phyloP scores from a whole-genome alignment of 1,140 invertebrate genomes.

The Rhynchophorus ferrugineus region DNA sequence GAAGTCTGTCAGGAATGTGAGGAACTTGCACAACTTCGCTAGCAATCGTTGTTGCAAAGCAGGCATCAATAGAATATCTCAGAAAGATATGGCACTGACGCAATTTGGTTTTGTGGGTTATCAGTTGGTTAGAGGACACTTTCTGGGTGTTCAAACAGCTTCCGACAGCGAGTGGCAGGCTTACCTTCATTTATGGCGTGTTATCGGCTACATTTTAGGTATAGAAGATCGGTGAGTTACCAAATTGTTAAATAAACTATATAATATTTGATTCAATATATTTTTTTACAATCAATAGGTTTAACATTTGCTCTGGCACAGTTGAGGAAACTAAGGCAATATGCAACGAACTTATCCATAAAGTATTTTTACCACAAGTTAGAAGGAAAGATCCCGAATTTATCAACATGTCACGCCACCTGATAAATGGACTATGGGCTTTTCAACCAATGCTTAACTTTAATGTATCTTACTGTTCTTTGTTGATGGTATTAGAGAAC shows the following conservation, averaged over 20 bases:
- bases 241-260: background rate
- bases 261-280: background rate
- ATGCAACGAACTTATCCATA: slow-evolving; percentile 30
- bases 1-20: slow-evolving; percentile 60
- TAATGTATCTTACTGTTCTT: slow-evolving; percentile 16
- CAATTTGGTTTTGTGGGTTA: slow-evolving; percentile 83
- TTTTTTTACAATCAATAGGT: slow-evolving; percentile 30
- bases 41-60: slow-evolving; percentile 44
- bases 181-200: slow-evolving; percentile 76
- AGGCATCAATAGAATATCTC: slow-evolving; percentile 50
- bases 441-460: slow-evolving; percentile 29
- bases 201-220: slow-evolving; percentile 71
- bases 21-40: slow-evolving; percentile 55
- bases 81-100: slow-evolving; percentile 77
- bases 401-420: slow-evolving; percentile 27
- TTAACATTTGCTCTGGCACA: slow-evolving; percentile 35
- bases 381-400: slow-evolving; percentile 28
- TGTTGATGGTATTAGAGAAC: slow-evolving; percentile 13
- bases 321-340: slow-evolving; percentile 32
- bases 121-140: slow-evolving; percentile 54
- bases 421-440: slow-evolving; percentile 32
- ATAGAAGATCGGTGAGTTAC: slow-evolving; percentile 62
- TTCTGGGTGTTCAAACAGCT: slow-evolving; percentile 52
- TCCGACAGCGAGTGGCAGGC: slow-evolving; percentile 57
- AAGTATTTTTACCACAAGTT: slow-evolving; percentile 26